These are phyloP conservation scores for Akabosia matsudoensis DNA, from an alignment of 1,140 invertebrate genomes.

Conservation along the genomic window DNA sequence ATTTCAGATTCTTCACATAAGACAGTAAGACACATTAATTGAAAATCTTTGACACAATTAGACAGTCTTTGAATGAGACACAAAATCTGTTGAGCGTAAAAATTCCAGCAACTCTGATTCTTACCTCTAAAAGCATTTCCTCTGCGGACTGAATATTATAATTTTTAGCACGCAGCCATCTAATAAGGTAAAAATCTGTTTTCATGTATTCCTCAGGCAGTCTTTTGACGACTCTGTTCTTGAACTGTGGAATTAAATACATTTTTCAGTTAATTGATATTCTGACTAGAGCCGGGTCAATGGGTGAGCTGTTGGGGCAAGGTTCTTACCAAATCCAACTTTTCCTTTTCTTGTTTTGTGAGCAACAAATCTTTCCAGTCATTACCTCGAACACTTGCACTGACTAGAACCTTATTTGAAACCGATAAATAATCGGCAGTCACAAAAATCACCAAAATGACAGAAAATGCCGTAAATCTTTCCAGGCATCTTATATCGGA, in stretches of 20 bases:
- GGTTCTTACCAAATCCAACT: neutral
- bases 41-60: neutral
- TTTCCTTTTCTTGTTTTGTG: neutral
- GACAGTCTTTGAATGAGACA: neutral
- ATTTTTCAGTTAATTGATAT: neutral
- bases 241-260: conserved; percentile 1
- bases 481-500: neutral
- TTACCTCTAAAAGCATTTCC: neutral
- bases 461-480: neutral
- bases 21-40: neutral
- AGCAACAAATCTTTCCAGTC: conserved; percentile 2
- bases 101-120: neutral
- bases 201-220: neutral
- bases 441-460: neutral
- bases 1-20: neutral
- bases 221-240: neutral
- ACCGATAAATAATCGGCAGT: neutral
- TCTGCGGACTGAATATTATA: neutral
- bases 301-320: too few relatives aligned
- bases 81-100: neutral
- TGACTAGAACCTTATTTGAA: neutral
- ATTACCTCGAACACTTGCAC: neutral
- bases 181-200: neutral
- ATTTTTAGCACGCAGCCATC: conserved; percentile 9
- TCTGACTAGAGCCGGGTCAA: neutral